Base-by-base conservation (phyloP, 2,797 vertebrate genomes). In the Lithobates sylvaticus region DNA sequence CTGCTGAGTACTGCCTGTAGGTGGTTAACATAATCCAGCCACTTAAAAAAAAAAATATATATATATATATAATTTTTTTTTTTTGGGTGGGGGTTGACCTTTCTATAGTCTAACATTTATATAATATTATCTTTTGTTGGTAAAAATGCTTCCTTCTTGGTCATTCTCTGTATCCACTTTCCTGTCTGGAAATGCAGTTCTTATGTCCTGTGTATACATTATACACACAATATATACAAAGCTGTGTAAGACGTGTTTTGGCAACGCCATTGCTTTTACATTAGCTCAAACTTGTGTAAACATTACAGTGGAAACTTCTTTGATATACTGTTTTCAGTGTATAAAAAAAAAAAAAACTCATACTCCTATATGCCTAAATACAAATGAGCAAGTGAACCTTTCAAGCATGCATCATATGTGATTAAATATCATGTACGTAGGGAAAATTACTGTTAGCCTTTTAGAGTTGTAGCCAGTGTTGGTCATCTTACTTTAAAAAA, bases 81-180 rank as follows among this genome's bases (percentile, higher is more conserved):
- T 72, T 71, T 34, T 29, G 18, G 16, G 27, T 47, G 39, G 42
- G 32, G 32, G 27, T 47, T 54, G 71, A 85, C n/a, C 36, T 16
- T 15, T 23, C 77, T 69, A 44, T 68, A n/a, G 64, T 65, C 70
- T 58, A 7, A 44, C 10, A 84, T 87, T 90, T 88, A 88, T 85
- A 50, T 67, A 67, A 65, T 83, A 54, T 85, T 89, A 73, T 68
- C 50, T 13, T 70, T 86, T 89, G 68, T 90, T 91, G 88, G 69
- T 86, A 75, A 74, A 58, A 75, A 9, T 39, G 4, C 1, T 76
- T 91, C 47, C 73, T 85, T 73, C 67, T 73, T 86, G 77, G 42
- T 61, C 86, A 78, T 54, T 58, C 87, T 87, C 84, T 64, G 64
- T 83, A 61, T 88, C 70, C 13, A 26, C 87, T 89, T 88, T 72